Base-by-base conservation (phyloP, 2,113 vertebrate species). In the Trichomycterus rosablanca region DNA sequence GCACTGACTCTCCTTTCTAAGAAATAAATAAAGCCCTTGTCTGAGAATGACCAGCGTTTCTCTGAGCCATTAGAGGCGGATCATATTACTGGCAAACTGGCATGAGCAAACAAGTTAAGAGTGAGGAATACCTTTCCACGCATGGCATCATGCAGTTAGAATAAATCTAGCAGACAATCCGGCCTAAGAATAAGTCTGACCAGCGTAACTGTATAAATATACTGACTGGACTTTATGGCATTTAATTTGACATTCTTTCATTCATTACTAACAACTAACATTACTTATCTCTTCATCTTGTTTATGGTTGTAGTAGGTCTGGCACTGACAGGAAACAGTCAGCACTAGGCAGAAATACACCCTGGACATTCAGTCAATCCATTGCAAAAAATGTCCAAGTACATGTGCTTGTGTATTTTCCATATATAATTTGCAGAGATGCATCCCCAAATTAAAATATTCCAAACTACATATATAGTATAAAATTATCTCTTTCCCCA, bases 1-100 rank as follows among this genome's bases (percentile, higher is more conserved):
- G 60, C 75, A 83, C 78, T 80, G 74, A 83, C 80, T 81, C 79
- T 80, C 79, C 65, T 85, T 73, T 74, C 81, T 76, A 68, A 74
- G 78, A 84, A 85, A 86, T 83, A 85, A 87, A 87, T 86, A 78
- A 83, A 78, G 75, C 77, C 80, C 83, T 83, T 83, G 80, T 88
- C 80, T 84, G 78, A 71, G 58, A 85, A 78, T 80, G 83, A 83
- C 80, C 81, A 77, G 78, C 60, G 75, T 83, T 61, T 70, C 81
- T 83, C 74, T 74, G 77, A 82, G 78, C 81, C 81, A 83, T 85
- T 86, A 71, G 81, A 81, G 78, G 78, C 72, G 50, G 76, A 75
- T 88, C 78, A 67, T 74, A 77, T 88, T 87, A 83, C 84, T 56
- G 74, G 78, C 76, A 81, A 76, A 77, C 57, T 76, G 80, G 81